These are phyloP conservation scores for Hydra vulgaris DNA, from an alignment of 30 jellyfish, hydroid and myxozoan species.

Conservation along the genomic window DNA sequence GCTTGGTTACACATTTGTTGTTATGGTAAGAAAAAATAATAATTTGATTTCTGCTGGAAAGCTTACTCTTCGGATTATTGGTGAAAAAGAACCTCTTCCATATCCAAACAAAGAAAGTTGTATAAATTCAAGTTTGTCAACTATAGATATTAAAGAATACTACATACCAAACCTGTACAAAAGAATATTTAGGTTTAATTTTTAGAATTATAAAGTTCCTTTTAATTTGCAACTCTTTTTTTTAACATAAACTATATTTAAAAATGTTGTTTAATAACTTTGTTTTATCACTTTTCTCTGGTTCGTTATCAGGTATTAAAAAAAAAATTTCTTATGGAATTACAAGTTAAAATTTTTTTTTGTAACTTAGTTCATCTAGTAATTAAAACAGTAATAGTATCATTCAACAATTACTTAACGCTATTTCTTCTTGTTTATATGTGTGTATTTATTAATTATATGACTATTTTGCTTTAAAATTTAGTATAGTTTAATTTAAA, in stretches of 20 bases:
- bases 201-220: background rate
- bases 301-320: too few relatives aligned
- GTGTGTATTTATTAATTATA: too few relatives aligned
- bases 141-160: conserved; percentile 64
- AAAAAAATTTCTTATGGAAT: too few relatives aligned
- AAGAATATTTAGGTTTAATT: conserved; percentile 62
- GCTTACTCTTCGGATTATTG: conserved; percentile 75
- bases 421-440: too few relatives aligned
- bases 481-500: too few relatives aligned
- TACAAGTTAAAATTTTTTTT: too few relatives aligned
- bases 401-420: too few relatives aligned
- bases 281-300: too few relatives aligned
- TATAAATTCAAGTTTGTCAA: conserved; percentile 39
- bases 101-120: conserved; percentile 54
- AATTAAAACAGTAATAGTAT: too few relatives aligned
- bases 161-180: conserved; percentile 70
- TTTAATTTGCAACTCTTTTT: background rate
- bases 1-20: conserved; percentile 91
- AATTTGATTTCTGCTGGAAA: conserved; percentile 69
- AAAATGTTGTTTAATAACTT: background rate
- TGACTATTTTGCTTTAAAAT: too few relatives aligned
- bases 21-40: conserved; percentile 43
- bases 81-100: conserved; percentile 81
- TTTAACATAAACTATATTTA: background rate
- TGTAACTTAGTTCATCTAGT: too few relatives aligned